Evolutionary conservation across 2,888 invertebrate species (phyloP).

Genomic region (Argynnis bischoffii): DNA sequence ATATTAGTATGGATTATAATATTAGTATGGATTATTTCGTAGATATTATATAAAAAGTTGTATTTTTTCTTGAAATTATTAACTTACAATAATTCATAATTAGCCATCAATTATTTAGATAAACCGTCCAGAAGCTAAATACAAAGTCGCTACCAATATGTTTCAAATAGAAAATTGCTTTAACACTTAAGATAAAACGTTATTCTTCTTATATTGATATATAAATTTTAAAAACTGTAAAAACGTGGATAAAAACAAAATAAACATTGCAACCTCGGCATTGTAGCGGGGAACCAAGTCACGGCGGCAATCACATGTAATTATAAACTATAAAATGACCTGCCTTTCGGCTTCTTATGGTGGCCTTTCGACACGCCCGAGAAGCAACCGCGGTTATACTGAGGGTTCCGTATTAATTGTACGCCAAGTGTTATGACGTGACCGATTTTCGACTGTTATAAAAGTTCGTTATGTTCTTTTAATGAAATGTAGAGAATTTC

Average conservation of each 20-base stretch:
- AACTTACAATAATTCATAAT: too few relatives aligned
- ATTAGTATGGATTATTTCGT: too few relatives aligned
- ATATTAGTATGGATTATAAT: too few relatives aligned
- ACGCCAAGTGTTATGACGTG: conserved; percentile 12
- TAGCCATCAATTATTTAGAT: too few relatives aligned
- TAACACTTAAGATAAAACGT: background rate
- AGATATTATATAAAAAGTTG: too few relatives aligned
- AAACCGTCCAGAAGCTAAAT: too few relatives aligned
- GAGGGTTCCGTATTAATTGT: conserved; percentile 56
- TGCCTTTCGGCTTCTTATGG: conserved; percentile 77
- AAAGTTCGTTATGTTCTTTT: conserved; percentile 20
- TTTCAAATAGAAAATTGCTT: too few relatives aligned
- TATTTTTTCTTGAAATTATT: too few relatives aligned
- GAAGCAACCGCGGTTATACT: conserved; percentile 34
- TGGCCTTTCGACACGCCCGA: conserved; percentile 71
- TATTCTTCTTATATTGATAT: conserved; percentile 3
- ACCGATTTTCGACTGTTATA: conserved; percentile 21
- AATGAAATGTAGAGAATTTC: conserved; percentile 16
- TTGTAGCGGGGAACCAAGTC: conserved; percentile 56
- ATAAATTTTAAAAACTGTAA: conserved; percentile 15
- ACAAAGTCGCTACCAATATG: too few relatives aligned
- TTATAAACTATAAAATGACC: conserved; percentile 79
- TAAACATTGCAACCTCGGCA: conserved; percentile 47
- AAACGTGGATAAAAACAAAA: conserved; percentile 40
- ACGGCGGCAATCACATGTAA: conserved; percentile 73